phyloP scores from a whole-genome alignment of 2,797 vertebrate genomes.

The Emydoidea blandingii region DNA sequence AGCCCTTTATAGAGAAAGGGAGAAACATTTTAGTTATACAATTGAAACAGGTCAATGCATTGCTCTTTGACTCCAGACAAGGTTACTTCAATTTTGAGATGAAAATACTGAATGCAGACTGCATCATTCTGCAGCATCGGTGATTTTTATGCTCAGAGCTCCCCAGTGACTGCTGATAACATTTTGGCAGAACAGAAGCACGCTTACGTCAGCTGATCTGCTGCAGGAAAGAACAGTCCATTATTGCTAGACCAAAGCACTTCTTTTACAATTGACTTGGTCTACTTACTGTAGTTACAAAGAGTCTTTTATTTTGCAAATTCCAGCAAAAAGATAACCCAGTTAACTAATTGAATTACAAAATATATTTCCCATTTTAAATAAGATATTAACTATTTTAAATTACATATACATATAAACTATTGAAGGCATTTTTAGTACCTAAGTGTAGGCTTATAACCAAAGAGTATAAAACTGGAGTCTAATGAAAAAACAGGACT shows the following conservation, averaged over 20 bases:
- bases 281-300: conserved; percentile 79
- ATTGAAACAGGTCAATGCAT: accelerated
- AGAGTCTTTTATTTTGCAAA: conserved; percentile 81
- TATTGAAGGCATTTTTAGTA: neutral
- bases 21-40: accelerated
- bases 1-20: neutral
- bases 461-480: neutral
- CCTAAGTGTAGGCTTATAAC: neutral
- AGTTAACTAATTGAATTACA: neutral
- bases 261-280: conserved; percentile 84
- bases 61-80: accelerated
- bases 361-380: neutral
- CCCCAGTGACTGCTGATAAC: conserved; percentile 51
- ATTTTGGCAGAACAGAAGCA: conserved; percentile 74
- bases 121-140: conserved; percentile 55
- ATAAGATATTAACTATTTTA: neutral
- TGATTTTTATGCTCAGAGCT: conserved; percentile 50
- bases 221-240: conserved; percentile 83
- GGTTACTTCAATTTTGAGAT: neutral
- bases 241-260: conserved; percentile 82
- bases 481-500: neutral
- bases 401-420: neutral
- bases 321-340: conserved; percentile 68
- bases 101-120: neutral
- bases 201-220: conserved; percentile 75